phyloP scores from a whole-genome alignment of 30 jellyfish, hydroid and myxozoan genomes.

The Nemopilema nomurai region DNA sequence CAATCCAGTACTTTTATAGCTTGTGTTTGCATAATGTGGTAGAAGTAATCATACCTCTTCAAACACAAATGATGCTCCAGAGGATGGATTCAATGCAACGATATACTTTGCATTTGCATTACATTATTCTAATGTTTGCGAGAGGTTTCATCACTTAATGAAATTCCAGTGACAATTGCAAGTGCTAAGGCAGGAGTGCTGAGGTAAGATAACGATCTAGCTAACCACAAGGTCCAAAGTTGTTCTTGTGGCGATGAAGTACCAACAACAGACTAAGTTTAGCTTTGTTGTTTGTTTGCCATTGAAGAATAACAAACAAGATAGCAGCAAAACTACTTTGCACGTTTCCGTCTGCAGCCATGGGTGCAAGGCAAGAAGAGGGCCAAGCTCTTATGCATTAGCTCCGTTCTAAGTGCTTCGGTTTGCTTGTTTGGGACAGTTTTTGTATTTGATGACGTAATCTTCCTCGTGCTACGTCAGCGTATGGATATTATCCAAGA shows the following conservation, averaged over 20 bases:
- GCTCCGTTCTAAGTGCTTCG: no score
- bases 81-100: neutral
- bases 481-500: no score
- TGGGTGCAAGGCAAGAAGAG: no score
- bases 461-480: no score
- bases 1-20: neutral
- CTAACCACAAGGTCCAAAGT: neutral
- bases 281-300: neutral
- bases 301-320: neutral
- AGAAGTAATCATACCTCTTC: neutral
- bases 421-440: no score
- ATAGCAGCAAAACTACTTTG: no score
- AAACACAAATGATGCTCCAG: neutral
- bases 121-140: neutral
- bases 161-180: neutral
- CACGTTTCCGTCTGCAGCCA: no score
- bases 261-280: neutral
- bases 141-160: neutral
- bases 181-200: neutral
- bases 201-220: neutral
- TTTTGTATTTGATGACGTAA: no score
- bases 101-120: neutral
- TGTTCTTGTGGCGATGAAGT: neutral
- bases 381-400: no score
- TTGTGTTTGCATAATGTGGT: neutral